phyloP scores from a whole-genome alignment of 2,797 vertebrate species.

The Gambusia yucatana region DNA sequence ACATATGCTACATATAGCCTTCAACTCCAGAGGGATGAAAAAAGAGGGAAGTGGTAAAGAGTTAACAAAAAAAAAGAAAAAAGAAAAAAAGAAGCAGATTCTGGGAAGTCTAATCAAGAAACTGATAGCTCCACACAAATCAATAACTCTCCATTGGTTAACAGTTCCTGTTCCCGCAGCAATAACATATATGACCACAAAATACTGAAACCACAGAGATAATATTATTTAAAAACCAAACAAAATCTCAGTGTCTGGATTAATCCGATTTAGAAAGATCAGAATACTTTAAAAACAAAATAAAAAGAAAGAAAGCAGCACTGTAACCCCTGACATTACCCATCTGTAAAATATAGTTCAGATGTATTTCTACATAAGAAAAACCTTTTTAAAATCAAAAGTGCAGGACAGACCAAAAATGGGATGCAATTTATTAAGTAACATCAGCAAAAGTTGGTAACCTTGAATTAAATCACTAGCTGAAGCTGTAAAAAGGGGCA shows the following conservation, averaged over 20 bases:
- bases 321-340: not conserved
- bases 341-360: not conserved
- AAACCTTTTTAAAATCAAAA: not conserved
- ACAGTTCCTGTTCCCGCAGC: conserved; percentile 39
- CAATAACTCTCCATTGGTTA: conserved; percentile 62
- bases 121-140: conserved; percentile 70
- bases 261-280: conserved; percentile 19
- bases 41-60: conserved; percentile 42
- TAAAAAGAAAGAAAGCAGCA: not conserved
- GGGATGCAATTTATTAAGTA: not conserved
- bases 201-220: conserved; percentile 36
- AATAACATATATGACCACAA: conserved; percentile 46
- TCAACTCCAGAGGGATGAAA: conserved; percentile 3
- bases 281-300: conserved; percentile 1
- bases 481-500: not conserved
- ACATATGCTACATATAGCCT: conserved; percentile 4
- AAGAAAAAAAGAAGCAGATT: conserved; percentile 30
- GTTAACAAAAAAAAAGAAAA: too few relatives aligned
- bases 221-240: conserved; percentile 41
- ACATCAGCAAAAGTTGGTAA: not conserved
- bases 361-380: not conserved
- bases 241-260: conserved; percentile 18
- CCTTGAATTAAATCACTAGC: not conserved
- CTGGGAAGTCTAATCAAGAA: conserved; percentile 73
- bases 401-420: not conserved